A percentile compares a stretch with the other conserved stretches of the same genome.
These are phyloP conservation scores for Alethe castanea DNA, from an alignment of 2,113 vertebrate species.

Conservation along the genomic window DNA sequence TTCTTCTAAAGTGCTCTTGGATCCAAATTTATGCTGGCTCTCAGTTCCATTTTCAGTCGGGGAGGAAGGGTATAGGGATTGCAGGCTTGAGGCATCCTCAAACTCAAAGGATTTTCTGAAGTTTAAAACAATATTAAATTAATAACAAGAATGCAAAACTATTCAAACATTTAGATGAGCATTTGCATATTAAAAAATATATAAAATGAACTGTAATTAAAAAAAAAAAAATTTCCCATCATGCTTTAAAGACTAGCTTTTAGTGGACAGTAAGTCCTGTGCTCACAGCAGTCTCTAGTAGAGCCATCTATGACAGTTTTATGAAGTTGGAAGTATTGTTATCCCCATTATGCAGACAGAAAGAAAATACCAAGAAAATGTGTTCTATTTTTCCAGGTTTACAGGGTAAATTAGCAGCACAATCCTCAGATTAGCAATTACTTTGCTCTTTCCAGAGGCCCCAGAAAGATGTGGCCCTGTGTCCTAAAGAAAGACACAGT, in stretches of 20 bases:
- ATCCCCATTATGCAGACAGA: background rate
- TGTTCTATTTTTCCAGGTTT: background rate
- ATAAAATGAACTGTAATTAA: background rate
- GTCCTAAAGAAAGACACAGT: background rate
- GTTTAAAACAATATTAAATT: constrained; percentile 38
- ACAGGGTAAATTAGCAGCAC: background rate
- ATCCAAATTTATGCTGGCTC: constrained; percentile 82
- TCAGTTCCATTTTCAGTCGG: constrained; percentile 93
- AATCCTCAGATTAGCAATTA: background rate
- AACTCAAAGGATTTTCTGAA: constrained; percentile 92
- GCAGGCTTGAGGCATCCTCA: constrained; percentile 87
- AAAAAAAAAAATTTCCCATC: background rate
- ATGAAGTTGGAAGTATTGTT: background rate
- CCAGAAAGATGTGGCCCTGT: background rate
- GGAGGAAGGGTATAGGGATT: constrained; percentile 85
- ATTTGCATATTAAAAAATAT: background rate
- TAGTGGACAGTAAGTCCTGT: background rate
- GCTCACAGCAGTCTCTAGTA: background rate
- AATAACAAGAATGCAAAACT: background rate
- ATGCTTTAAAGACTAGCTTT: background rate
- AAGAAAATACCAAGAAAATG: background rate
- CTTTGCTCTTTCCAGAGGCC: background rate
- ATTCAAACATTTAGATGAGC: background rate
- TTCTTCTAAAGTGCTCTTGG: constrained; percentile 97
- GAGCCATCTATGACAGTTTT: background rate